Conservation (phyloP, 2,797 vertebrate genomes). For the Leptodactylus fallax region DNA sequence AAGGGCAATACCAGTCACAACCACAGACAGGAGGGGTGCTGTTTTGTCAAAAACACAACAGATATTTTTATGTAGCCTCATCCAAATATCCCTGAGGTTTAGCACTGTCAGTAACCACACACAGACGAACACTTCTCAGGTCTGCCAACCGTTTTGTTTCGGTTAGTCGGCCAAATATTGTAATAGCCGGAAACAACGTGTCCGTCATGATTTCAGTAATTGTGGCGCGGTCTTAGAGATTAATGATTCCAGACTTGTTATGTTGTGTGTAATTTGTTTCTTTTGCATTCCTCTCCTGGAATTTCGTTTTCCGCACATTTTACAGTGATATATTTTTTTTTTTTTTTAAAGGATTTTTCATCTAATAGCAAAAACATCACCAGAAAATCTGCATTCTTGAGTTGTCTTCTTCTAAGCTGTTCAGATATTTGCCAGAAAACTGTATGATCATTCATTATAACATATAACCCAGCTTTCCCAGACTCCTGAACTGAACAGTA, state of each 20-base stretch:
- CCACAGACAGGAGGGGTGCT: too few relatives aligned
- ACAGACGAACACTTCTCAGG: neutral
- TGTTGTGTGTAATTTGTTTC: constrained; percentile 4
- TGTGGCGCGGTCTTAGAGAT: neutral
- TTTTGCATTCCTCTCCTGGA: constrained; percentile 35
- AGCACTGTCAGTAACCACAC: constrained; percentile 6
- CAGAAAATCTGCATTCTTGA: too few relatives aligned
- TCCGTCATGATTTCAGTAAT: constrained; percentile 10
- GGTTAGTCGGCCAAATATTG: neutral
- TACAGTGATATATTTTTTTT: too few relatives aligned
- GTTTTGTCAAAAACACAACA: neutral
- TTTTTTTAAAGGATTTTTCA: too few relatives aligned
- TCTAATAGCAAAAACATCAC: too few relatives aligned
- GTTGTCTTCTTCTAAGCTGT: too few relatives aligned
- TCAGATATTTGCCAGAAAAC: too few relatives aligned
- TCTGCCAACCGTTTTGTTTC: constrained; percentile 15
- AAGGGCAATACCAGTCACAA: neutral
- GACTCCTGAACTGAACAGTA: too few relatives aligned
- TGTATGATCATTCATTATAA: too few relatives aligned
- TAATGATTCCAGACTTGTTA: constrained; percentile 27
- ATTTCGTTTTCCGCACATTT: too few relatives aligned
- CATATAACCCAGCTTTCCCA: too few relatives aligned
- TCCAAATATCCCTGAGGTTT: neutral
- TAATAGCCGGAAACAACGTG: neutral
- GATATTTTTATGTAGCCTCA: neutral